Evolutionary conservation across 2,888 invertebrate species (phyloP), one percentile per base, ranked within the genome.

Genomic region (Imbricaverruca yamaguchii): DNA sequence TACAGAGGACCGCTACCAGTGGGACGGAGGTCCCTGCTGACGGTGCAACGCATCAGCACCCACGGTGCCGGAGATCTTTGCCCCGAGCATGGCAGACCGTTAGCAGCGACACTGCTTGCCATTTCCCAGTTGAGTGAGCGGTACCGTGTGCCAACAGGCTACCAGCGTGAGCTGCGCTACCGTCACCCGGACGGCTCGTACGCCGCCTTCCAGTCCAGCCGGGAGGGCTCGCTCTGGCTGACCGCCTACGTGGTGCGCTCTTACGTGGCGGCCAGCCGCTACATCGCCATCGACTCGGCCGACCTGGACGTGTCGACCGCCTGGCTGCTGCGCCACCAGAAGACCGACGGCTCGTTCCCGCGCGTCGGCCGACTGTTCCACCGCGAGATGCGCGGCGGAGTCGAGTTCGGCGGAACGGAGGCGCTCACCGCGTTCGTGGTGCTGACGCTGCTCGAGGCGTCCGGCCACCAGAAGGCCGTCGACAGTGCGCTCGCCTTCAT

Each of bases 161-260:
- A 93, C 85, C 93, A 93, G 85, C 90, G 92, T 13, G 93, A 94
- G 85, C 87, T 94, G 82, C 92, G 91, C 82, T 94, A 93, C 86
- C 89, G 90, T 80, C 93, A 93, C 84, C 88, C 90, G 0, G 91
- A 92, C 81, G 94, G 94, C 0, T 94, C 94, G 0, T 94, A 93
- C 87, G 93, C 94, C 77, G 93, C 94, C 0, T 94, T 74, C 74
- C 53, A 13, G 74, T 21, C 53, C 23, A 15, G 23, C 39, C 11
- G 56, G 53, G 59, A 65, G 25, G 82, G 82, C 57, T 82, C 82
- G 18, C 69, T 80, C n/a, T 82, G 82, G 82, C 74, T 82, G 25
- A 81, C 82, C 10, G 80, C 82, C 2, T 82, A 69, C 74, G 82
- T 82, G 39, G 80, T 80, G 21, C 81, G 81, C 57, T 81, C 80